These are phyloP conservation scores for Coendou prehensilis DNA, from an alignment of 2,797 vertebrate species.

Conservation along the genomic window DNA sequence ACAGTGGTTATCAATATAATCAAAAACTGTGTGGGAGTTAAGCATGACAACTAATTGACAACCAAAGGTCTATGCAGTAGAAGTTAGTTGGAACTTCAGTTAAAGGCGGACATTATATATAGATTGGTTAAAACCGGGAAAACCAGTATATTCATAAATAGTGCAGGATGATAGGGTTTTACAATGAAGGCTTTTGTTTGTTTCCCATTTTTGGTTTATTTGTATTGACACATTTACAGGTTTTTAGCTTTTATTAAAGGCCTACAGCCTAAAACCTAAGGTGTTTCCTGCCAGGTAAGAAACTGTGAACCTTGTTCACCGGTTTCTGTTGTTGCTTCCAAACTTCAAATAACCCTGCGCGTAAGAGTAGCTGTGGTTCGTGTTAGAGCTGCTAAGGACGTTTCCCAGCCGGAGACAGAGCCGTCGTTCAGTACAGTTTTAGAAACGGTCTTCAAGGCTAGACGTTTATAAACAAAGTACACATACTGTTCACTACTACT, in stretches of 20 bases:
- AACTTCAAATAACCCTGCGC: background rate
- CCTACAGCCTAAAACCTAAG: background rate
- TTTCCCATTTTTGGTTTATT: background rate
- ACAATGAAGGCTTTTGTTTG: background rate
- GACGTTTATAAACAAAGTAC: slow-evolving; percentile 38
- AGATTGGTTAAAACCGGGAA: slow-evolving; percentile 5
- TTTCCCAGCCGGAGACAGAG: background rate
- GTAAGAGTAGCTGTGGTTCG: background rate
- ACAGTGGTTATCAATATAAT: background rate
- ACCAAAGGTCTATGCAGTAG: background rate
- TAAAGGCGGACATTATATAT: background rate
- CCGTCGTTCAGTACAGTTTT: background rate
- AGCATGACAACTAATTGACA: background rate
- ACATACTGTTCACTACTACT: background rate
- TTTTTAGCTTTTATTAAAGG: slow-evolving; percentile 48
- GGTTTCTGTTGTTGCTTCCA: background rate
- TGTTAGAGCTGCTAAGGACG: background rate
- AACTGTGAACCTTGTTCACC: background rate
- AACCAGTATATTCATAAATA: background rate
- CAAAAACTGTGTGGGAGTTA: background rate
- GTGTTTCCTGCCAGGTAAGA: slow-evolving; percentile 45
- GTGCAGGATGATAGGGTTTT: slow-evolving; percentile 4
- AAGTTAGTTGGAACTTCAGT: slow-evolving; percentile 2
- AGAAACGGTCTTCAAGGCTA: background rate
- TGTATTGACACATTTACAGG: background rate